Evolutionary conservation across 1,140 invertebrate genomes (phyloP), one percentile per base, ranked within the genome.

Genomic region (Laodelphax striatellus): DNA sequence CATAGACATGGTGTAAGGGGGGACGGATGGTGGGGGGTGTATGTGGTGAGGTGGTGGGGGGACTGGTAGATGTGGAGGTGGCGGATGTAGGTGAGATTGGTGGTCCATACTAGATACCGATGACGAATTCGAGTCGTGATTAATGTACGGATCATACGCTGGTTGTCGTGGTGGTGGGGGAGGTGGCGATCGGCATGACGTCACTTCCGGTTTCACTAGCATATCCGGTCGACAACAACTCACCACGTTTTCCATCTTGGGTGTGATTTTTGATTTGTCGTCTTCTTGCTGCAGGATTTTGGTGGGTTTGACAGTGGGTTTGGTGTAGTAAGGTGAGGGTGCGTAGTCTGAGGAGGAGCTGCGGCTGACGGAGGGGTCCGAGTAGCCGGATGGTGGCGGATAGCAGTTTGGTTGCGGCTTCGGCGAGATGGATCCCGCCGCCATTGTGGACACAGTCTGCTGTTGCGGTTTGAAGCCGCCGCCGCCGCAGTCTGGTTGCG

Each of bases 41-140:
- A 55, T 54, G 41, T 60, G 62, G 50, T 62, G 64, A 2, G 65
- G 65, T 11, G 62, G 58, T 17, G 65, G 63, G 9, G 60, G 58
- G 3, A 58, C 56, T 5, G 64, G 59, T 17, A 62, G 17, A 44
- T 58, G 56, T 3, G 44, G 22, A 24, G 70, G 65, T 13, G 69
- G 65, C 2, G 69, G 72, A 70, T 77, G 76, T 52, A 71, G 70
- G 22, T 72, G 70, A 52, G 76, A 66, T 66, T 73, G 65, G 28
- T 83, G 79, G 68, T 87, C 86, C 81, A 87, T 84, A 65, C 80
- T 84, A 16, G 85, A 86, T 70, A 83, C 76, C 21, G 82, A 84
- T 5, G 82, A 83, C 9, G 85, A 88, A 71, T 87, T 86, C 0
- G 82, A 84, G 65, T 84, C 83, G 68, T 84, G 82, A 65, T 80